phyloP scores from a whole-genome alignment of 2,888 invertebrate species.

The Glyphotaelius pellucidus region DNA sequence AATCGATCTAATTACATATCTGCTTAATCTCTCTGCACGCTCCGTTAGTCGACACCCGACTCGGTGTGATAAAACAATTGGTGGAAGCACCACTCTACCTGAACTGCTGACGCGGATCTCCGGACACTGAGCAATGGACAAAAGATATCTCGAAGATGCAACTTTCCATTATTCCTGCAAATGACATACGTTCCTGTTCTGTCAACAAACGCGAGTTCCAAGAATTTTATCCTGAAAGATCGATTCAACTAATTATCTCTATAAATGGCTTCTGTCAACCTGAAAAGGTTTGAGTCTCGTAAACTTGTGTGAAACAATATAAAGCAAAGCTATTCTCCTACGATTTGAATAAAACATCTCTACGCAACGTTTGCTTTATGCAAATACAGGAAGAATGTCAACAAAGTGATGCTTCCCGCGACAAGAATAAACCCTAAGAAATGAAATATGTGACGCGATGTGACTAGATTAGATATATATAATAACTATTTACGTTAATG shows the following conservation, averaged over 20 bases:
- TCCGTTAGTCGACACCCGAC: constrained; percentile 50
- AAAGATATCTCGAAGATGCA: not conserved
- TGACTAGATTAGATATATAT: not conserved
- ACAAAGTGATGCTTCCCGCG: not conserved
- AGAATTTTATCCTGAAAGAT: not conserved
- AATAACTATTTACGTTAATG: not conserved
- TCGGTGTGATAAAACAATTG: constrained; percentile 49
- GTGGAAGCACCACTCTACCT: not conserved
- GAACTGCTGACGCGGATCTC: not conserved
- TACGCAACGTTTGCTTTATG: not conserved
- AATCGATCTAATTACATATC: constrained; percentile 70
- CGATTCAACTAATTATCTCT: not conserved
- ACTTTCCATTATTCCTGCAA: not conserved
- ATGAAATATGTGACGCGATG: not conserved
- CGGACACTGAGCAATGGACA: no score
- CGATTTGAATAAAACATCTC: not conserved
- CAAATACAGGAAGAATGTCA: not conserved
- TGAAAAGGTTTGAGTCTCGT: not conserved
- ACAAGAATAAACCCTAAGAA: not conserved
- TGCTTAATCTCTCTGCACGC: constrained; percentile 53
- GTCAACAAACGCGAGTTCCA: not conserved
- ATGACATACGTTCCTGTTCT: not conserved
- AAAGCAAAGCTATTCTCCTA: not conserved
- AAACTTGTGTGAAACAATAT: not conserved
- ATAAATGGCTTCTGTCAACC: not conserved